Conservation (phyloP, 2,797 vertebrate genomes). For the Amblyraja radiata region DNA sequence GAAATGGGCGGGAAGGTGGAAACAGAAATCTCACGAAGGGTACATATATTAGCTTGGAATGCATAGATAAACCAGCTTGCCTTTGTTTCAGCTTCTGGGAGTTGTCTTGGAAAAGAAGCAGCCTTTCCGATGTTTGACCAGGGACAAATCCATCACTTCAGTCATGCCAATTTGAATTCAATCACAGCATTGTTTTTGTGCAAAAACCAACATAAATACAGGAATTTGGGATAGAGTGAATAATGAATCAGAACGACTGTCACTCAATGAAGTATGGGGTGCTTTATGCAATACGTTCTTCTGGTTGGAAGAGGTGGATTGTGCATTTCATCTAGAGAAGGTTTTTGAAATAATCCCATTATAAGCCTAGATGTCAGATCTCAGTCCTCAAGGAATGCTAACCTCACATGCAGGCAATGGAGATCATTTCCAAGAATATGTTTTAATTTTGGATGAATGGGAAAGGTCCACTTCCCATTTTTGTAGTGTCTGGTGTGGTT, state of each 20-base stretch:
- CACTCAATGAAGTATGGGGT: not conserved
- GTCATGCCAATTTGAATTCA: not conserved
- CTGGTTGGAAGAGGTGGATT: not conserved
- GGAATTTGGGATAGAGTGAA: not conserved
- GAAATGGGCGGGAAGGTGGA: not conserved
- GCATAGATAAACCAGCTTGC: not conserved
- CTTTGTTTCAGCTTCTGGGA: not conserved
- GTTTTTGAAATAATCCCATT: not conserved
- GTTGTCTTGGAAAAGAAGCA: not conserved
- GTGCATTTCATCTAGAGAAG: not conserved
- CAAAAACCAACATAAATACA: not conserved
- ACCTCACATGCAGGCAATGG: no score
- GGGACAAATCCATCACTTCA: not conserved
- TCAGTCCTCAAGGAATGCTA: no score
- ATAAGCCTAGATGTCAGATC: not conserved
- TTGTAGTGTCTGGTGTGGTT: no score
- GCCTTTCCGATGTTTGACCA: not conserved
- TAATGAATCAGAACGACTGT: not conserved
- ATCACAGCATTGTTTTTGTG: not conserved
- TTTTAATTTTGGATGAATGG: no score
- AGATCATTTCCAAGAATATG: no score
- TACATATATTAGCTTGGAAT: no score
- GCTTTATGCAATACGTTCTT: not conserved
- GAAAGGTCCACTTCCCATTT: no score
- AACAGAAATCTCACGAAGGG: not conserved